Percentiles rank a stretch among this genome's conserved stretches.
Evolutionary conservation across 2,888 invertebrate genomes (phyloP).

Genomic region (Drosophila meridiana): DNA sequence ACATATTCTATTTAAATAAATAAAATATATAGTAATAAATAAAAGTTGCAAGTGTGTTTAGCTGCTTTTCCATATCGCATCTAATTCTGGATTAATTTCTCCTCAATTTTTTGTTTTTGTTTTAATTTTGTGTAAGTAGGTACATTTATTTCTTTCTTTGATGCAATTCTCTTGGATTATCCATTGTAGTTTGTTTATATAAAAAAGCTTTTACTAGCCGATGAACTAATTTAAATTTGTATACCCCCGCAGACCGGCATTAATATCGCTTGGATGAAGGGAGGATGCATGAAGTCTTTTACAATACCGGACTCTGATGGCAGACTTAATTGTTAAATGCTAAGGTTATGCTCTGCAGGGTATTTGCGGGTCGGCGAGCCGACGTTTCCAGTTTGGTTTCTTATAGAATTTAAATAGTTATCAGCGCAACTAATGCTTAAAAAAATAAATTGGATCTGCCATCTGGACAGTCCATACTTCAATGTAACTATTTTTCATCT

Average conservation of each 20-base stretch:
- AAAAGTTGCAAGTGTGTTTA: conserved; percentile 71
- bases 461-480: conserved; percentile 54
- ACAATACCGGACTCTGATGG: conserved; percentile 11
- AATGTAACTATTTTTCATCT: conserved; percentile 65
- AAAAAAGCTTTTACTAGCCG: conserved; percentile 68
- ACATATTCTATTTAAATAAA: conserved; percentile 79
- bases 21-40: conserved; percentile 82
- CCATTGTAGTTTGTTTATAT: conserved; percentile 29
- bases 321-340: conserved; percentile 37
- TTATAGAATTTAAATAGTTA: conserved; percentile 73
- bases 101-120: conserved; percentile 25
- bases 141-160: conserved; percentile 75
- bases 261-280: background rate
- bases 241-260: conserved; percentile 44
- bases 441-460: conserved; percentile 74
- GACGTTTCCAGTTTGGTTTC: conserved; percentile 53
- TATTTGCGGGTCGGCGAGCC: conserved; percentile 45
- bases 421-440: conserved; percentile 80
- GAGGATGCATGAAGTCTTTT: background rate
- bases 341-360: conserved; percentile 33
- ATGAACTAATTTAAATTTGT: conserved; percentile 64
- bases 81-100: conserved; percentile 40
- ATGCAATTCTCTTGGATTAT: conserved; percentile 54
- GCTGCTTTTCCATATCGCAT: conserved; percentile 47
- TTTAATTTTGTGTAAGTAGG: conserved; percentile 59